Base-by-base conservation (phyloP, 2,113 vertebrate species). In the Ardeotis arabs region DNA sequence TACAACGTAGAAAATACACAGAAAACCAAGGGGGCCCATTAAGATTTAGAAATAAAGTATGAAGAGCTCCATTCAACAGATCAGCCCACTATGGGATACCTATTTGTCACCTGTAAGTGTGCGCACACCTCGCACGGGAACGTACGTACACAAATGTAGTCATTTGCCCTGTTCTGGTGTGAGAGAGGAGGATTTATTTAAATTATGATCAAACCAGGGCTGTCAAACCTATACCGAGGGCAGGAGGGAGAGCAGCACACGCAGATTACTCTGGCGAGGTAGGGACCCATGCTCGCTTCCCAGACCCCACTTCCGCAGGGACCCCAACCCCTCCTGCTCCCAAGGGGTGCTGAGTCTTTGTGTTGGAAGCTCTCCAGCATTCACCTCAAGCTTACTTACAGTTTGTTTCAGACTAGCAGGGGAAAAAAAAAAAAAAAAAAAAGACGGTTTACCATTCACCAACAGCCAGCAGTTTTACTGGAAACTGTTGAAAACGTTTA, bases 381-480 rank as follows among this genome's bases (percentile, higher is more conserved):
- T 16, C 39, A 24, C 64, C 67, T 22, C 1, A 5, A 79, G 66
- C 47, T 91, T 72, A 13, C 56, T 76, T 58, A 24, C 4, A 59
- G 35, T 67, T 95, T 67, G 47, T 33, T 92, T 84, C 70, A 89
- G 74, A 92, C 33, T 75, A 18, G 9, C 7, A 70, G 37, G 10
- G 29, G 39, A 19, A 52, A 28, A 33, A 52, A 39, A 45, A 28
- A n/a, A 45, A 45, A 19, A 52, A 28, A 33, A 52, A 39, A 45
- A 28, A n/a, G 9, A 12, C 25, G 56, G 44, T 49, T 78, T 60
- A 75, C 84, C 23, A 6, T 92, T 91, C 81, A 78, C 56, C 84
- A 84, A 44, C 56, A 58, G 58, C 49, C 89, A 75, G 14, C 35
- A 78, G 58, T 84, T 95, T 91, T 77, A 92, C 60, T 68, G 80